Evolutionary conservation across 2,113 vertebrate species (phyloP).

Genomic region (Lontra canadensis): DNA sequence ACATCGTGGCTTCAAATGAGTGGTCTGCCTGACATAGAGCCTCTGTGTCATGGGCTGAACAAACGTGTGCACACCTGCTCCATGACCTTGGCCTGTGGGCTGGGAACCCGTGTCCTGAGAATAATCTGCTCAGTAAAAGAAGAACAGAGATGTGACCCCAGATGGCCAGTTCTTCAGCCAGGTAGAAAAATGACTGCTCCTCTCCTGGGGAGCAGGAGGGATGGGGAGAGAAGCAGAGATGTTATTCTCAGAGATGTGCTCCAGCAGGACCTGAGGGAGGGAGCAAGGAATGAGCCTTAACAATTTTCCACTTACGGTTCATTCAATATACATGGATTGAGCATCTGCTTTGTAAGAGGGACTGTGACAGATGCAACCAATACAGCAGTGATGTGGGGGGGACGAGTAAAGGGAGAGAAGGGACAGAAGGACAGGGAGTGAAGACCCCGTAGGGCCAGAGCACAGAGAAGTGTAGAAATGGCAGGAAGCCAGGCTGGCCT

Average conservation of each 20-base stretch:
- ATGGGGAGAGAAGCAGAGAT: neutral
- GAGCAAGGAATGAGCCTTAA: neutral
- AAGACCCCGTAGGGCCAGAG: no score
- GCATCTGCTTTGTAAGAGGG: neutral
- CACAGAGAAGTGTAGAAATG: accelerated
- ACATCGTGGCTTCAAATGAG: accelerated
- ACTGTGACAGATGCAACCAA: no score
- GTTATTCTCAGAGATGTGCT: neutral
- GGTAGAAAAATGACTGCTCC: neutral
- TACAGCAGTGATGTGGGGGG: neutral
- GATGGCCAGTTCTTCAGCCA: neutral
- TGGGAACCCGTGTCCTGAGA: neutral
- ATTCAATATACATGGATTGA: neutral
- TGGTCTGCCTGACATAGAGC: accelerated
- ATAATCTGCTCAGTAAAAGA: neutral
- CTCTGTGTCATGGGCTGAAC: neutral
- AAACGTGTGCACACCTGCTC: accelerated
- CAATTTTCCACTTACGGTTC: neutral
- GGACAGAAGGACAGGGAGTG: accelerated
- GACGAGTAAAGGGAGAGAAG: neutral
- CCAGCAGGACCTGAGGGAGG: neutral
- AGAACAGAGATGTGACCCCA: neutral
- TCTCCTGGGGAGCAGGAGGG: neutral
- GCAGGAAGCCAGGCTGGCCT: neutral
- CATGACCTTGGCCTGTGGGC: neutral